phyloP scores from a whole-genome alignment of 2,113 vertebrate species.

The Caretta caretta region DNA sequence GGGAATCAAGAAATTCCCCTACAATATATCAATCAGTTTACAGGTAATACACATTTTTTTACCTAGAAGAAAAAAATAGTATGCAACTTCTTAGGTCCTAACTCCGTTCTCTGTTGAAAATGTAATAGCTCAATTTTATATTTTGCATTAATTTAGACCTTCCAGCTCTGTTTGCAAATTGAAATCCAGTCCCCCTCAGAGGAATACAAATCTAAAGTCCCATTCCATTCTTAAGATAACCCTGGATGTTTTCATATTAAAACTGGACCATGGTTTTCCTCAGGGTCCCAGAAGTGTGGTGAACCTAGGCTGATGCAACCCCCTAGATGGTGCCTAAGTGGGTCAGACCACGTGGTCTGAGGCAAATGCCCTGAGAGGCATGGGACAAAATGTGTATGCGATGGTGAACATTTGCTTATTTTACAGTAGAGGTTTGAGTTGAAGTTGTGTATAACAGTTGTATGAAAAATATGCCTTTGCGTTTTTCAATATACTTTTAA shows the following conservation, averaged over 20 bases:
- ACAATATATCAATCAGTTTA: background rate
- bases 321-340: fast-evolving
- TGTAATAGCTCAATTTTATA: conserved; percentile 14
- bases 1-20: background rate
- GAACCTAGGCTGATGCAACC: background rate
- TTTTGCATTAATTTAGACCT: background rate
- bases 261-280: background rate
- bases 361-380: background rate
- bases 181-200: background rate
- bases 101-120: conserved; percentile 20
- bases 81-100: background rate
- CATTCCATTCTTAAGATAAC: background rate
- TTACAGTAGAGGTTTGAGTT: background rate
- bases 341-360: background rate
- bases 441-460: background rate
- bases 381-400: background rate
- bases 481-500: background rate
- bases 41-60: conserved; percentile 33
- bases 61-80: background rate
- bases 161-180: background rate
- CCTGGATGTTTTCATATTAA: background rate
- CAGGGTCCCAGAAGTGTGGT: background rate
- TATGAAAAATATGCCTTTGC: background rate
- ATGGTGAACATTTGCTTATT: background rate
- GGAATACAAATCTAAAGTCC: conserved; percentile 3